Conservation (phyloP, 1,140 invertebrate genomes). For the Dufourea novaeangliae region DNA sequence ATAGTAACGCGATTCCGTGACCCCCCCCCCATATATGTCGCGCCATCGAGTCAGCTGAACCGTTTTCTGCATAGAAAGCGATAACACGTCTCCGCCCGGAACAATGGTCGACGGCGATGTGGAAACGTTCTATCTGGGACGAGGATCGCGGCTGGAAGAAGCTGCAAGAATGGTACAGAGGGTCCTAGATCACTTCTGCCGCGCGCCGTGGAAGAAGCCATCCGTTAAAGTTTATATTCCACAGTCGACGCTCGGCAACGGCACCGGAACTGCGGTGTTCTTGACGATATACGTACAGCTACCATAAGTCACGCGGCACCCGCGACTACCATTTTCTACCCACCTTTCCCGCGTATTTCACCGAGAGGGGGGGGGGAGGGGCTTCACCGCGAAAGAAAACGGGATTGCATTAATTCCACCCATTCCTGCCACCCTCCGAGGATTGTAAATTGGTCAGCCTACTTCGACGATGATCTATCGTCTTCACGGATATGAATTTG, state of each 20-base stretch:
- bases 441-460: neutral
- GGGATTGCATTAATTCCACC: neutral
- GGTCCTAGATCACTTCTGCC: slow-evolving; percentile 54
- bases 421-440: neutral
- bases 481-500: too few species aligned
- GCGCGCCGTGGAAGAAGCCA: slow-evolving; percentile 47
- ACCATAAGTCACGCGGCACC: slow-evolving; percentile 47
- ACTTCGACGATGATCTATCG: neutral
- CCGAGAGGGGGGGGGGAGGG: too few species aligned
- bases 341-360: slow-evolving; percentile 15
- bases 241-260: slow-evolving; percentile 58
- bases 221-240: slow-evolving; percentile 67
- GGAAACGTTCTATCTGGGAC: slow-evolving; percentile 33
- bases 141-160: slow-evolving; percentile 39
- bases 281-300: slow-evolving; percentile 59
- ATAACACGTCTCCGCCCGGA: slow-evolving; percentile 20
- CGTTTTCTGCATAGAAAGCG: slow-evolving; percentile 29
- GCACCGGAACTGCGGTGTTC: slow-evolving; percentile 55
- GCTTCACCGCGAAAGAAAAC: too few species aligned
- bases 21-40: neutral
- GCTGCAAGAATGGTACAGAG: slow-evolving; percentile 35
- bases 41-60: neutral
- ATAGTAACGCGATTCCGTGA: neutral
- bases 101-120: slow-evolving; percentile 18
- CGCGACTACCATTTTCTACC: slow-evolving; percentile 3